Percentiles rank a stretch among this genome's conserved stretches.
These are phyloP conservation scores for Smithornis capensis DNA, from an alignment of 2,113 vertebrate genomes.

Conservation along the genomic window DNA sequence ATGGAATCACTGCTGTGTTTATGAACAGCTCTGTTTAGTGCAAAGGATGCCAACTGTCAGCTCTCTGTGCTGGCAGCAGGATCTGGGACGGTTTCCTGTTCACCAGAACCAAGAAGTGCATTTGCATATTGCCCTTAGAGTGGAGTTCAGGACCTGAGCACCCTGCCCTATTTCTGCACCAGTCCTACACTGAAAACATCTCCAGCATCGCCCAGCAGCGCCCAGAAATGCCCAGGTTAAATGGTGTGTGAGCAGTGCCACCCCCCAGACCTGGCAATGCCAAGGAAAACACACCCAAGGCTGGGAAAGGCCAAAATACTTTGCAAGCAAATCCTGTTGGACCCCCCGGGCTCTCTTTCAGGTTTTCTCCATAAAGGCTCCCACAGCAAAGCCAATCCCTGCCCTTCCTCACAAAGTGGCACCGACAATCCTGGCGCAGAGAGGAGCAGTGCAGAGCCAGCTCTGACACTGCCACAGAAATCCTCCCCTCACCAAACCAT, in stretches of 20 bases:
- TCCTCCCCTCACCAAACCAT: neutral
- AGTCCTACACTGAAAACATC: fast-evolving
- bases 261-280: fast-evolving
- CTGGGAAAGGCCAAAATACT: neutral
- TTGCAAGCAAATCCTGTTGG: fast-evolving
- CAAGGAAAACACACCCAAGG: neutral
- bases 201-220: neutral
- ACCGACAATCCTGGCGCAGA: fast-evolving
- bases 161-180: fast-evolving
- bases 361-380: neutral
- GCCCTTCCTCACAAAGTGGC: neutral
- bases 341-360: neutral
- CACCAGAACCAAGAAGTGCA: fast-evolving
- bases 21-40: fast-evolving
- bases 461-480: neutral
- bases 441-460: neutral
- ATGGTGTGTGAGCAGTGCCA: fast-evolving
- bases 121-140: fast-evolving
- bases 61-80: neutral
- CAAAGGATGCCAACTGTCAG: neutral
- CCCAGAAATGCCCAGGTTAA: neutral
- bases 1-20: neutral
- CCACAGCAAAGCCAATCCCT: neutral
- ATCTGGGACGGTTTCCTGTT: neutral
- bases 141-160: fast-evolving